Conservation (phyloP, 2,888 invertebrate genomes). For the Incurvaria masculella region DNA sequence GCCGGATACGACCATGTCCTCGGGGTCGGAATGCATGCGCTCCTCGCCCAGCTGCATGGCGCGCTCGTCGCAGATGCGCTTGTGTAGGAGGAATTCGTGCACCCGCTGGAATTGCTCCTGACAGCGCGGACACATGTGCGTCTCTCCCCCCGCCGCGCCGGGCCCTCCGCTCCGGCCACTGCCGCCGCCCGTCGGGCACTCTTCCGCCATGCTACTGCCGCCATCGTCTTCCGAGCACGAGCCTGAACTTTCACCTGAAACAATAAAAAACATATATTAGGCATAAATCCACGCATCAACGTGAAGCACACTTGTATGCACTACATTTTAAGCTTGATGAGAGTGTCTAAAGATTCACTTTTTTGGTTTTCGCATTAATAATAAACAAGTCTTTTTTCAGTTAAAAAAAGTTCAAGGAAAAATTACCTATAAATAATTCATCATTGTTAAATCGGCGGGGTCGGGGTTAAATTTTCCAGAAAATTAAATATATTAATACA, state of each 20-base stretch:
- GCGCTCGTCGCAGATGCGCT: slow-evolving; percentile 59
- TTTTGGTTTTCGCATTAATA: too few relatives aligned
- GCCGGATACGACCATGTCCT: slow-evolving; percentile 70
- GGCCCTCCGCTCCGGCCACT: too few relatives aligned
- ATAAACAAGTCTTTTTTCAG: too few relatives aligned
- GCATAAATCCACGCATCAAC: too few relatives aligned
- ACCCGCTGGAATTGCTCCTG: slow-evolving; percentile 63
- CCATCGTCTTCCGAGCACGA: slow-evolving; percentile 65
- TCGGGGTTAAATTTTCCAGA: too few relatives aligned
- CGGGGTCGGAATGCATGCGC: slow-evolving; percentile 67
- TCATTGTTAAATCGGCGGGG: too few relatives aligned
- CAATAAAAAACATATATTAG: slow-evolving; percentile 29
- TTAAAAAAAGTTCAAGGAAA: too few relatives aligned
- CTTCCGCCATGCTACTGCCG: slow-evolving; percentile 40
- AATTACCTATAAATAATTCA: too few relatives aligned
- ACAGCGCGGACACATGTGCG: slow-evolving; percentile 63
- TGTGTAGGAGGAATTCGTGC: slow-evolving; percentile 61
- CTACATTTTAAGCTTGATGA: too few relatives aligned
- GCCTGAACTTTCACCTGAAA: slow-evolving; percentile 66
- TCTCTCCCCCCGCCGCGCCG: slow-evolving; percentile 28
- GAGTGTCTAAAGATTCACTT: too few relatives aligned
- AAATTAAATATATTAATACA: too few relatives aligned
- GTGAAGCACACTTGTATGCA: too few relatives aligned
- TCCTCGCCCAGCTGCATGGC: slow-evolving; percentile 62
- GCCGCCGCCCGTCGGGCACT: slow-evolving; percentile 38